Base-by-base conservation (phyloP, 1,140 invertebrate species). In the Neodiprion fabricii region DNA sequence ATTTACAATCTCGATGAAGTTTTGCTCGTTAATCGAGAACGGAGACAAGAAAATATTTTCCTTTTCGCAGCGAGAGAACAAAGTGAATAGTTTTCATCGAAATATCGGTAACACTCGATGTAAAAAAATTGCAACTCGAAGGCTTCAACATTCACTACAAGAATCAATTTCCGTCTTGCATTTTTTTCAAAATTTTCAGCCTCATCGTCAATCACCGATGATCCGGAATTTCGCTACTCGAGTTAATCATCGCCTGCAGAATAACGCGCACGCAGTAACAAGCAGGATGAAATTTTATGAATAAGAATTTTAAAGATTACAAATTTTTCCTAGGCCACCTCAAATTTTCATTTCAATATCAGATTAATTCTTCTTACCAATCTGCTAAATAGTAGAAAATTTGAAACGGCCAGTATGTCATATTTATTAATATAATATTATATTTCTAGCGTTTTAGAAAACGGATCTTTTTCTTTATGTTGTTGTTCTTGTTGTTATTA, bases 221-320 rank as follows among this genome's bases (percentile, higher is more conserved):
- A 40, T 40, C 5, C 28, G 28, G 28, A 40, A 40, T 40, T 40
- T 40, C 28, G 28, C 28, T 2, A 40, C 28, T 40, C 5, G 28
- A 40, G 0, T 40, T 40, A 3, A 4, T 40, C 5, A 40, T 40
- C 28, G 28, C 28, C 28, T 40, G 28, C 2, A 40, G 28, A 61
- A 61, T 17, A 9, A 9, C 53, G 4, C 53, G 11, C 53, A 9
- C 7, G 0, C 53, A 61, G 10, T n/a, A 11, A 10, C n/a, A 14
- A 53, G 53, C 53, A 61, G n/a, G n/a, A 61, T 61, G 53, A 61
- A 17, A 61, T 61, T 61, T 61, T 61, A 61, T 7, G 53, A 61
- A 61, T 61, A 61, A 61, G 53, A 61, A 61, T 61, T 61, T 61
- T 61, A 61, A 61, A 17, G 11, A 61, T 61, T 61, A 61, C 9